Evolutionary conservation across 2,797 vertebrate species (phyloP).

Genomic region (Bradypus variegatus): DNA sequence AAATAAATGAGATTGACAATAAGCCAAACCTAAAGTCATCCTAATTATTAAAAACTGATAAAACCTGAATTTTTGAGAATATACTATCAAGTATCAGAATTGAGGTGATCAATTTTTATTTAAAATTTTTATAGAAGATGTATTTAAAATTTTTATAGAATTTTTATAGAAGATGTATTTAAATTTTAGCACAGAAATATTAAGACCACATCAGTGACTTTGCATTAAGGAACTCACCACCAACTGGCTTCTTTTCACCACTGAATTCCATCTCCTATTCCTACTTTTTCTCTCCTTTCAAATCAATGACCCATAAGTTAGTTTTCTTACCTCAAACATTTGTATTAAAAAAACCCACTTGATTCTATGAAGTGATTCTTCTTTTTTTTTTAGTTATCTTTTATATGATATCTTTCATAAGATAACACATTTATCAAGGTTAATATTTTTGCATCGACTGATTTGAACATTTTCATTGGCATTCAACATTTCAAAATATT

Average conservation of each 20-base stretch:
- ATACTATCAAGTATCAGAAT: neutral
- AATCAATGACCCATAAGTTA: neutral
- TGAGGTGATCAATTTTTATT: neutral
- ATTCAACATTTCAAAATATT: neutral
- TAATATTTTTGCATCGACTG: neutral
- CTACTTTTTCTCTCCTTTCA: neutral
- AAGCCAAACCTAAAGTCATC: neutral
- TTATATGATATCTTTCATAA: no score
- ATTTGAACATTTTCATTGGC: neutral
- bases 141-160: neutral
- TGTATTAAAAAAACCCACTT: neutral
- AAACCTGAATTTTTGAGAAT: neutral
- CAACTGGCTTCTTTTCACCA: neutral
- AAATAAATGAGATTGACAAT: slow-evolving; percentile 3
- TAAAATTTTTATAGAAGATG: neutral
- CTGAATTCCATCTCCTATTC: neutral
- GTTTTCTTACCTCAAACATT: neutral
- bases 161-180: neutral
- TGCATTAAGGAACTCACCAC: neutral
- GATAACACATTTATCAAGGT: neutral
- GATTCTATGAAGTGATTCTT: neutral
- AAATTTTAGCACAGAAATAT: neutral
- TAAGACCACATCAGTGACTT: neutral
- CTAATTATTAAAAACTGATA: neutral
- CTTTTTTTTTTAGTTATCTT: neutral